Percentiles rank a stretch among this genome's conserved stretches.
phyloP scores from a whole-genome alignment of 2,113 vertebrate species.

The Erpornis zantholeuca region DNA sequence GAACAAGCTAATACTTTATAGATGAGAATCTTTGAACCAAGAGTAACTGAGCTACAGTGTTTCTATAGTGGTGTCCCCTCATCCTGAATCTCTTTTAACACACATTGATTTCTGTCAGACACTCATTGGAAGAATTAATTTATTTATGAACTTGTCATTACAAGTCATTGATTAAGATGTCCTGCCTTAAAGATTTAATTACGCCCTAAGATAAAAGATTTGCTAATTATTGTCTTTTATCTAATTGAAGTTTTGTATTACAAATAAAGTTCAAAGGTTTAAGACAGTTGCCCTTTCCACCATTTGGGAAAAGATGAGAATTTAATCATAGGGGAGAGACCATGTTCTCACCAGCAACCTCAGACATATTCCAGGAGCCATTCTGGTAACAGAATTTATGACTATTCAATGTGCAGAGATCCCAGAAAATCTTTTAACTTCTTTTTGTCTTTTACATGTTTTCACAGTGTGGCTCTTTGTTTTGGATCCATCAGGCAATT shows the following conservation, averaged over 20 bases:
- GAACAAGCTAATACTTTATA: constrained; percentile 69
- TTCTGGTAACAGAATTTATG: constrained; percentile 36
- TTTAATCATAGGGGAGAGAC: constrained; percentile 86
- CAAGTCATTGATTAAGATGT: constrained; percentile 91
- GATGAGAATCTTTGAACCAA: constrained; percentile 67
- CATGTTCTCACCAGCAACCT: constrained; percentile 53
- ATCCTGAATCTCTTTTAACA: constrained; percentile 82
- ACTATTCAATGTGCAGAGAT: constrained; percentile 15
- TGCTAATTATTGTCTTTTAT: constrained; percentile 98
- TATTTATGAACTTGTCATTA: constrained; percentile 99
- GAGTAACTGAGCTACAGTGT: constrained; percentile 62
- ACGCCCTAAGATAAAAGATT: constrained; percentile 97
- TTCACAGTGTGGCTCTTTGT: background rate
- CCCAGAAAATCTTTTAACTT: constrained; percentile 54
- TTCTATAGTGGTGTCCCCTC: constrained; percentile 59
- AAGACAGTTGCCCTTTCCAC: constrained; percentile 85
- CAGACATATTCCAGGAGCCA: background rate
- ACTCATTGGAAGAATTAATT: constrained; percentile 93
- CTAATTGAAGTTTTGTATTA: constrained; percentile 94
- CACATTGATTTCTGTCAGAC: constrained; percentile 85
- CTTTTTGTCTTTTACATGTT: constrained; percentile 36
- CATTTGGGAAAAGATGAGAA: constrained; percentile 77
- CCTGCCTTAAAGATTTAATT: constrained; percentile 94
- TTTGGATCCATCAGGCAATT: constrained; percentile 8
- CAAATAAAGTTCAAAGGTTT: constrained; percentile 92